Evolutionary conservation across 2,113 vertebrate genomes (phyloP).

Genomic region (Leptodactylus fuscus): DNA sequence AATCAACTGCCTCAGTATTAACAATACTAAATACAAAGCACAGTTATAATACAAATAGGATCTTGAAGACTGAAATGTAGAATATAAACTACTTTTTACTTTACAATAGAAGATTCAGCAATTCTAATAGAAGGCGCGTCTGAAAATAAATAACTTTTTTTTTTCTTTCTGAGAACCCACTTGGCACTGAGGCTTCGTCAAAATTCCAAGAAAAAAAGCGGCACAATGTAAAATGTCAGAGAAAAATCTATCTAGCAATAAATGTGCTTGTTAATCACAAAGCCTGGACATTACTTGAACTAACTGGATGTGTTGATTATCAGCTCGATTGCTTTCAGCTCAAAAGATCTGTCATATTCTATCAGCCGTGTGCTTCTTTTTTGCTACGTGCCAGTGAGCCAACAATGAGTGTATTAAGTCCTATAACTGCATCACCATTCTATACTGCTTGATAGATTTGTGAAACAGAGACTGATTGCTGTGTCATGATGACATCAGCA

Average conservation of each 20-base stretch:
- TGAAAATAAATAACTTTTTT: conserved; percentile 15
- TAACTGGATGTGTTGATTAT: conserved; percentile 64
- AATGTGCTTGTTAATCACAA: conserved; percentile 64
- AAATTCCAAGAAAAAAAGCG: conserved; percentile 20
- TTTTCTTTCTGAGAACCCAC: conserved; percentile 9
- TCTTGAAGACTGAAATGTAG: too few species aligned
- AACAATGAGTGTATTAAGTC: conserved; percentile 62
- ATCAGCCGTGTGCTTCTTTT: conserved; percentile 62
- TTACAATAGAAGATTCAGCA: too few species aligned
- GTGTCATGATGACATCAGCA: conserved; percentile 62
- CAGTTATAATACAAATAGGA: too few species aligned
- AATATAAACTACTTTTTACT: too few species aligned
- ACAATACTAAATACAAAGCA: too few species aligned
- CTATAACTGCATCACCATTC: conserved; percentile 60
- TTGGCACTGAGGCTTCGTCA: conserved; percentile 6
- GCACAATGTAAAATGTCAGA: conserved; percentile 55
- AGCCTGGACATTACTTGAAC: conserved; percentile 62
- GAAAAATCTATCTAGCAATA: conserved; percentile 61
- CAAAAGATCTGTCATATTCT: conserved; percentile 65
- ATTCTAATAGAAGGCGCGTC: too few species aligned
- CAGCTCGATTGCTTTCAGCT: conserved; percentile 61
- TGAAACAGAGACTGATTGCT: conserved; percentile 60
- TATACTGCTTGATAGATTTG: conserved; percentile 60
- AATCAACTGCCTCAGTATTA: too few species aligned
- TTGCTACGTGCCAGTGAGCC: conserved; percentile 52